Base-by-base conservation (phyloP, 2,888 invertebrate genomes). In the Diarsia dahlii region DNA sequence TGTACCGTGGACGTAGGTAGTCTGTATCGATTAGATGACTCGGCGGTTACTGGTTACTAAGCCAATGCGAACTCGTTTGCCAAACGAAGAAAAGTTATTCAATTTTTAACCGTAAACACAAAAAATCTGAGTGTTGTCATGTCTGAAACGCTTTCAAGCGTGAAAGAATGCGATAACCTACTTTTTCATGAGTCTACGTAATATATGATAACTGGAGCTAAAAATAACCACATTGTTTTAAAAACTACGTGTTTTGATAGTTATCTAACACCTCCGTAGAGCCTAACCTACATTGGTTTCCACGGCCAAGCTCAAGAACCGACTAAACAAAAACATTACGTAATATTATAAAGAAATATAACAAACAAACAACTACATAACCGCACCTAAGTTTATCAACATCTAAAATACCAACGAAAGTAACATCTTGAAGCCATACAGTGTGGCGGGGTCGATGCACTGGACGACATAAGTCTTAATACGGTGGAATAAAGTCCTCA, bases 391-490 rank as follows among this genome's bases (percentile, higher is more conserved):
- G 88, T 89, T 87, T 86, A 89, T 89, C 89, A 89, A 87, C 89
- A 90, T 91, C 90, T 89, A 89, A 94, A 94, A 94, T 92, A 93
- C 91, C 91, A 94, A 92, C 92, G 94, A 94, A 94, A 94, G 94
- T 93, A 94, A 94, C 92, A 94, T 94, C 91, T 93, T 91, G 91
- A 91, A 93, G 89, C 91, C 92, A 91, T 92, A 91, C 90, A 89
- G 88, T 89, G 89, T 89, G 89, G 88, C 89, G 91, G 93, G 95
- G 94, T 95, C 95, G 93, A 91, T 96, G 96, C 95, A 95, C 95
- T 88, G 87, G 90, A 92, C 93, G 92, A 93, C 91, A 91, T 90
- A 88, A 83, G 84, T 87, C 93, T 93, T 95, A 95, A 89, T 80
- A 81, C 93, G 68, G 84, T 74, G 91, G 86, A 80, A 89, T 93